Evolutionary conservation across 2,888 invertebrate species (phyloP).

Genomic region (Herminia tarsipennalis): DNA sequence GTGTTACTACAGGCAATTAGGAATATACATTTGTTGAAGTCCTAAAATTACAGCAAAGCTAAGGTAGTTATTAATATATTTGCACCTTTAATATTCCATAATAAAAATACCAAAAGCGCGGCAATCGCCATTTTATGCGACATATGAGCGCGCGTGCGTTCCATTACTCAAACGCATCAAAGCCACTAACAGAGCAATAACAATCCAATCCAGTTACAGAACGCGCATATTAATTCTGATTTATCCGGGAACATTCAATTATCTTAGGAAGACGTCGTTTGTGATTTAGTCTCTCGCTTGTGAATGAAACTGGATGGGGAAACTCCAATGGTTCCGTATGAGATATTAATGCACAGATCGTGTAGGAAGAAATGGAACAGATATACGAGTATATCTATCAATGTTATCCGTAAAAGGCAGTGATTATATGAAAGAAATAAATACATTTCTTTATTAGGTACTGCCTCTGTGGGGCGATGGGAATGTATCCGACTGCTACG

Average conservation of each 20-base stretch:
- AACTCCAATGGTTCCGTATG: slow-evolving; percentile 26
- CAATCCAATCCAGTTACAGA: slow-evolving; percentile 56
- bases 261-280: slow-evolving; percentile 61
- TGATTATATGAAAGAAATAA: too few species aligned
- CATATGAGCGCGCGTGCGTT: slow-evolving; percentile 37
- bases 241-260: slow-evolving; percentile 73
- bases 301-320: slow-evolving; percentile 30
- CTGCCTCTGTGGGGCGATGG: too few species aligned
- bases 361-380: neutral
- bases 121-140: slow-evolving; percentile 41
- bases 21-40: too few species aligned
- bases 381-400: too few species aligned
- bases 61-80: too few species aligned
- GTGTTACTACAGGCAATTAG: too few species aligned
- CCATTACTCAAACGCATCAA: slow-evolving; percentile 57
- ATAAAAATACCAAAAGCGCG: slow-evolving; percentile 17
- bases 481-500: too few species aligned
- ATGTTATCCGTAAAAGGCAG: too few species aligned
- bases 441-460: too few species aligned
- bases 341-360: neutral
- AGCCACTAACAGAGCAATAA: slow-evolving; percentile 63
- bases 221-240: slow-evolving; percentile 66
- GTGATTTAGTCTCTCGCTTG: slow-evolving; percentile 50
- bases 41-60: too few species aligned
- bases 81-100: neutral